These are phyloP conservation scores for Choreutis nemorana DNA, from an alignment of 2,888 invertebrate species.

Conservation along the genomic window DNA sequence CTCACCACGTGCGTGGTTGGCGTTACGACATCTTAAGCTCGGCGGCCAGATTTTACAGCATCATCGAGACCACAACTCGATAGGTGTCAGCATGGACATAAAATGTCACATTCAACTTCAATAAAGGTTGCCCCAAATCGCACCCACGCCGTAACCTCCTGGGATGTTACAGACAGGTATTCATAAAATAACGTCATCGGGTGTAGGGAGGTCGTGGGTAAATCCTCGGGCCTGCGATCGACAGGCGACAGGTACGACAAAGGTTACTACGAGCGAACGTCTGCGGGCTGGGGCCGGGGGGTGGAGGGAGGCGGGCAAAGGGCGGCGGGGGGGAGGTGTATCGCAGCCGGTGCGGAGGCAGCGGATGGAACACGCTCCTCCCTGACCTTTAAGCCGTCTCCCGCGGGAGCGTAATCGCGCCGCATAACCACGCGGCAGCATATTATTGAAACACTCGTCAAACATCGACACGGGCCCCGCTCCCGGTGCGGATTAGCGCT, in stretches of 20 bases:
- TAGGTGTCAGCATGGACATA: constrained; percentile 12
- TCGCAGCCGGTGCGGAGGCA: constrained; percentile 1
- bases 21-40: constrained; percentile 19
- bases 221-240: constrained; percentile 22
- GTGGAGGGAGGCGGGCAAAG: neutral
- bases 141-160: too few species aligned
- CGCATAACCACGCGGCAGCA: constrained; percentile 31
- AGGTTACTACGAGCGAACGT: constrained; percentile 25
- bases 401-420: constrained; percentile 31
- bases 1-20: constrained; percentile 20
- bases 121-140: constrained; percentile 32
- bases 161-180: constrained; percentile 25
- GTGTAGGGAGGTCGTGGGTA: constrained; percentile 19
- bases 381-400: constrained; percentile 37
- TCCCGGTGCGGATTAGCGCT: constrained; percentile 19
- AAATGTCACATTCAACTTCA: constrained; percentile 27
- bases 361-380: constrained; percentile 17
- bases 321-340: too few species aligned
- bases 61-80: neutral
- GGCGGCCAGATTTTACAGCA: neutral
- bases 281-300: constrained; percentile 8
- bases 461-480: constrained; percentile 18
- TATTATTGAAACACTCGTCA: constrained; percentile 21
- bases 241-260: constrained; percentile 28
- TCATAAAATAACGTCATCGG: constrained; percentile 35